Percentiles rank a stretch among this genome's conserved stretches.
Conservation (phyloP, 2,113 vertebrate species). For the Microtus pennsylvanicus region DNA sequence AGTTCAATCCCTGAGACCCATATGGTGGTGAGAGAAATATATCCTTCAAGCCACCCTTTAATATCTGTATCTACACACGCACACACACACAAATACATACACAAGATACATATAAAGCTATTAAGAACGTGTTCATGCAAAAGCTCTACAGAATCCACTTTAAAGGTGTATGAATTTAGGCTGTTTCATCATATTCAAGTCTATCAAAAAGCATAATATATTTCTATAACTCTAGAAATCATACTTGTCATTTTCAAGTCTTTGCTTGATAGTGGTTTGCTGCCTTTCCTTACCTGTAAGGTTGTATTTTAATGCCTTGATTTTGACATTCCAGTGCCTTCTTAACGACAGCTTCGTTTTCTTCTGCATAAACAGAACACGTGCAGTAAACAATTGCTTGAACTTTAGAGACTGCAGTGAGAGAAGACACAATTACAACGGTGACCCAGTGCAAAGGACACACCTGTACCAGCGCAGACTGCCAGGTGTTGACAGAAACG, state of each 20-base stretch:
- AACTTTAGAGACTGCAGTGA: constrained; percentile 89
- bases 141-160: neutral
- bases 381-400: constrained; percentile 93
- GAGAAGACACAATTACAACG: constrained; percentile 46
- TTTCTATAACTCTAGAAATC: constrained; percentile 37
- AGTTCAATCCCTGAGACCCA: neutral
- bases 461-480: neutral
- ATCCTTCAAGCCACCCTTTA: neutral
- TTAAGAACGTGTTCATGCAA: neutral
- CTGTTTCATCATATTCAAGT: constrained; percentile 30
- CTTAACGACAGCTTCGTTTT: constrained; percentile 92
- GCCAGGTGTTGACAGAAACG: neutral
- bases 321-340: constrained; percentile 87
- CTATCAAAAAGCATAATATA: constrained; percentile 20
- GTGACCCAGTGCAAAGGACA: neutral
- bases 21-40: no score
- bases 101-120: neutral
- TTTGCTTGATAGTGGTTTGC: neutral
- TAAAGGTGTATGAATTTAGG: neutral
- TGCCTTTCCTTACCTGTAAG: constrained; percentile 88
- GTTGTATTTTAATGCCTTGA: constrained; percentile 82
- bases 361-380: constrained; percentile 91
- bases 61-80: neutral
- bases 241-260: constrained; percentile 5
- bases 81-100: neutral